phyloP scores from a whole-genome alignment of 2,888 invertebrate genomes.

The Drosophila buzzatii region DNA sequence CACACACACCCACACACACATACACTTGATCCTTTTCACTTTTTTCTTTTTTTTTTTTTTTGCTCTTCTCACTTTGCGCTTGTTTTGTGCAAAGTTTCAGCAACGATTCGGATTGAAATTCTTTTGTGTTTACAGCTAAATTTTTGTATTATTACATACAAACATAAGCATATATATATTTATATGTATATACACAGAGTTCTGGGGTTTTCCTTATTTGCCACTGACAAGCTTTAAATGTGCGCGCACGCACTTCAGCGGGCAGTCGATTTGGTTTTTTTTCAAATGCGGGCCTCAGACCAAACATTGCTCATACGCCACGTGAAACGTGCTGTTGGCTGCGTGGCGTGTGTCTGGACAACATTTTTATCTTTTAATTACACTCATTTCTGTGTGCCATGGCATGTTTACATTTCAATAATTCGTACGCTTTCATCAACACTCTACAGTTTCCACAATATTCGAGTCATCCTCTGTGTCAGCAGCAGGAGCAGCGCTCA shows the following conservation, averaged over 20 bases:
- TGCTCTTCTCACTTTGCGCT: constrained; percentile 30
- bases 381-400: constrained; percentile 58
- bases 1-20: too few species aligned
- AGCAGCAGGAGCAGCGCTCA: constrained; percentile 25
- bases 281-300: constrained; percentile 12
- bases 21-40: not conserved
- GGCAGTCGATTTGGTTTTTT: constrained; percentile 45
- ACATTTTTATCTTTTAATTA: constrained; percentile 69
- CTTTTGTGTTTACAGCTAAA: constrained; percentile 72
- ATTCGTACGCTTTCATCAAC: constrained; percentile 64
- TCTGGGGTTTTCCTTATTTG: constrained; percentile 27
- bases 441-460: constrained; percentile 37
- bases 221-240: constrained; percentile 32
- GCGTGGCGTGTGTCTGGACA: constrained; percentile 38
- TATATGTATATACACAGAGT: not conserved
- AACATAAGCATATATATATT: not conserved
- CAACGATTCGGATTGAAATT: constrained; percentile 74
- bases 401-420: constrained; percentile 78
- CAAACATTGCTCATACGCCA: constrained; percentile 54
- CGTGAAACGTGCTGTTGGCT: constrained; percentile 9
- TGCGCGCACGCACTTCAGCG: constrained; percentile 19
- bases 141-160: constrained; percentile 49
- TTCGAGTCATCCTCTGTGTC: constrained; percentile 29
- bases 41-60: not conserved
- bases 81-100: constrained; percentile 53